Evolutionary conservation across 2,113 vertebrate genomes (phyloP), one percentile per base, ranked within the genome.

Genomic region (Sceloporus tristichus): DNA sequence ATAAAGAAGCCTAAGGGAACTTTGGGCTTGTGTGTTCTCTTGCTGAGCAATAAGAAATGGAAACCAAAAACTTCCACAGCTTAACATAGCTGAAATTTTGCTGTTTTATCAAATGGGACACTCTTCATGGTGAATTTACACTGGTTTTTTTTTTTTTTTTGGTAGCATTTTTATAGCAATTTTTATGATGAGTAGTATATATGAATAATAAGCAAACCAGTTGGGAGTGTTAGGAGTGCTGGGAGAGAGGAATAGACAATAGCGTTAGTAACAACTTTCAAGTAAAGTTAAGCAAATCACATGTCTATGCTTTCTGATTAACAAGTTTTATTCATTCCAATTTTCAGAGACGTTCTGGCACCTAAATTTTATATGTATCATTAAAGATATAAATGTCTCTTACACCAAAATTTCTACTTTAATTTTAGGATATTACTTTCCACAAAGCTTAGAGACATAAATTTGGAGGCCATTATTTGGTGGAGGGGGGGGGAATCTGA

Each of bases 281-380:
- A 71, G 19, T n/a, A 19, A 71, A 84, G n/a, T 71, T 48, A 42
- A 77, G 68, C 21, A 71, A 56, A 11, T 56, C 54, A 56, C 6
- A 56, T 56, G 29, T 23, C 16, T 81, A 79, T 79, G 10, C 59
- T 79, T 78, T 42, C 77, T 27, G 78, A 79, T 88, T 73, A 88
- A n/a, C 48, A 54, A 42, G 71, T 83, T 88, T 83, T 88, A 83
- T 53, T 77, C 80, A 65, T 88, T 88, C 80, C 42, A 27, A 62
- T 82, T 68, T 76, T 68, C 74, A 8, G 10, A 68, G 34, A 71
- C 79, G 84, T 79, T 79, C 34, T 38, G 54, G 18, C 38, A 73
- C 66, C 79, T 84, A 73, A 25, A 56, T 84, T 88, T 88, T 84
- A 79, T n/a, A 48, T 23, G 59, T 53, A 29, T n/a, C 84, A 48